Percentiles rank a stretch among this genome's conserved stretches.
Conservation (phyloP, 2,888 invertebrate species). For the Acronicta psi region DNA sequence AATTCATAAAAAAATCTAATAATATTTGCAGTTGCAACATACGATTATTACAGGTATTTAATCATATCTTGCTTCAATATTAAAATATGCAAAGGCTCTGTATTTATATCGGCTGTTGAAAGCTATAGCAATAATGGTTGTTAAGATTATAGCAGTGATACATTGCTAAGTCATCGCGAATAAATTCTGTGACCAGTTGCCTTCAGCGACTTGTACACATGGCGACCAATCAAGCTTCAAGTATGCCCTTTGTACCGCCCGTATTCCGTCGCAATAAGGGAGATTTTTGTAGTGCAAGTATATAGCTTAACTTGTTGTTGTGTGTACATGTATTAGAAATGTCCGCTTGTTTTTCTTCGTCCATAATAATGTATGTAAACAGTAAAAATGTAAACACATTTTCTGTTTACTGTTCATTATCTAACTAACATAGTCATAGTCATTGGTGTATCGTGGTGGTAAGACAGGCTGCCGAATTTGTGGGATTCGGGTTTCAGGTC, state of each 20-base stretch:
- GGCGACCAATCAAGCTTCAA: no score
- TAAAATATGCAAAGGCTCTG: conserved; percentile 24
- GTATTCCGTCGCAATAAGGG: no score
- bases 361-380: conserved; percentile 24
- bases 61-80: background rate
- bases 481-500: no score
- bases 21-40: no score
- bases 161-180: conserved; percentile 46
- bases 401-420: background rate
- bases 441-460: no score
- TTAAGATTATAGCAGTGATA: conserved; percentile 43
- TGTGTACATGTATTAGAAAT: conserved; percentile 17
- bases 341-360: conserved; percentile 32
- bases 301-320: no score
- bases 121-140: conserved; percentile 46
- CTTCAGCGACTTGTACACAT: conserved; percentile 16
- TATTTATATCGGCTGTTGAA: conserved; percentile 31
- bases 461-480: no score
- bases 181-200: conserved; percentile 43
- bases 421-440: no score
- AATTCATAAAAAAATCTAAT: no score
- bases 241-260: no score
- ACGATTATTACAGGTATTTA: no score
- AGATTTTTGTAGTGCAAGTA: no score
- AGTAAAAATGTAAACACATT: conserved; percentile 6